Base-by-base conservation (phyloP, 2,888 invertebrate genomes). In the Chaetogeoica ovagalla region DNA sequence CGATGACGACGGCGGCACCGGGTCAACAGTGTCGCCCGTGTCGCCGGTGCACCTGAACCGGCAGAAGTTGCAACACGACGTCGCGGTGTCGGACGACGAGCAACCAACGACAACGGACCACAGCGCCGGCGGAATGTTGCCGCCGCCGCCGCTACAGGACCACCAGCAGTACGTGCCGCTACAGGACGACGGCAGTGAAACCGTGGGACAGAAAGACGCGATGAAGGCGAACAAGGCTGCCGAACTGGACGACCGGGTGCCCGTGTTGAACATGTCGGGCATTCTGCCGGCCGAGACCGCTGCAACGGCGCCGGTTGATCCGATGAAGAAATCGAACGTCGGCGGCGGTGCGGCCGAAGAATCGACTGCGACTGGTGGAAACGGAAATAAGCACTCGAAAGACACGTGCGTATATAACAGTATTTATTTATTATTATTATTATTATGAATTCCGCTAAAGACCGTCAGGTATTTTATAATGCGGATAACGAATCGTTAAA, bases 1-100 rank as follows among this genome's bases (percentile, higher is more conserved):
- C 7, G 90, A 90, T 13, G 91, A 90, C 13, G 91, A 90, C 60
- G 91, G 90, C 21, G 91, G 91, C 83, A 91, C 86, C 84, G 91
- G 90, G 83, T 91, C 91, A 89, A 90, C 89, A 0, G 90, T 90
- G n/a, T 86, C 85, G 81, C 87, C 87, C 83, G 88, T 87, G 83
- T 89, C 89, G 83, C 89, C 89, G 21, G 57, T 79, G 6, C 79
- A 79, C 65, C 52, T 59, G 8, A 59, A 48, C n/a, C 75, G 75
- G 17, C 66, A 79, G 17, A 66, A 39, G 8, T 17, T 21, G 19
- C 69, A n/a, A n/a, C 69, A 62, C 79, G 39, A 43, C 69, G 52
- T 69, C 17, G 1, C 37, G 69, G 70, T 62, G 62, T 70, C 59
- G 69, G 77, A 77, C 69, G 77, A 77, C 59, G 76, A 68, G 2